Conservation (phyloP, 1,140 invertebrate species). For the Propsilocerus akamusi region DNA sequence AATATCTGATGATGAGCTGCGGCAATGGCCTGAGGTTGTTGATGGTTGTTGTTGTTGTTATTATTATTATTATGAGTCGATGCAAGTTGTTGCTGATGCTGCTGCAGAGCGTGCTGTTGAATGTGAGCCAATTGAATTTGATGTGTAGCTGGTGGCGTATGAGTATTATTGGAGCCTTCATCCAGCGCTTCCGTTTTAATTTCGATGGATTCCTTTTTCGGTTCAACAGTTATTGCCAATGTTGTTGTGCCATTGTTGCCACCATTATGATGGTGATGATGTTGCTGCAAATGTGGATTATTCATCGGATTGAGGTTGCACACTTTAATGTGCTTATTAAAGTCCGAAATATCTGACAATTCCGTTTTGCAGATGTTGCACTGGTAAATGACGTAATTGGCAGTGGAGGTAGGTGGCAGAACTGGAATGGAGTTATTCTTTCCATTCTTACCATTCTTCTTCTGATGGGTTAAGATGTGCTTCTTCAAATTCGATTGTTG, state of each 20-base stretch:
- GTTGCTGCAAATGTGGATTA: background rate
- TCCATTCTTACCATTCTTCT: constrained; percentile 7
- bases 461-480: constrained; percentile 20
- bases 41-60: background rate
- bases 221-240: background rate
- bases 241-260: background rate
- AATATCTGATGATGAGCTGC: constrained; percentile 2
- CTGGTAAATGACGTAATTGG: constrained; percentile 1
- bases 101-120: background rate
- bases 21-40: constrained; percentile 2
- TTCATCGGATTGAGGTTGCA: constrained; percentile 1
- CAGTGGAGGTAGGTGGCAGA: constrained; percentile 2
- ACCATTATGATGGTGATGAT: background rate
- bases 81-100: constrained; percentile 1
- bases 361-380: background rate
- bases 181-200: background rate
- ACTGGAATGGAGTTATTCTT: background rate
- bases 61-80: too few species aligned
- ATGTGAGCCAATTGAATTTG: background rate
- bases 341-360: background rate
- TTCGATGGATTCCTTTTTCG: background rate
- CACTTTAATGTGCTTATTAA: background rate
- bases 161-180: background rate
- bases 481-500: constrained; percentile 20
- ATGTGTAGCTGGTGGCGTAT: constrained; percentile 1